A percentile compares a stretch with the other conserved stretches of the same genome.
These are phyloP conservation scores for Malthinus seriepunctatus DNA, from an alignment of 2,888 invertebrate genomes.

Conservation along the genomic window DNA sequence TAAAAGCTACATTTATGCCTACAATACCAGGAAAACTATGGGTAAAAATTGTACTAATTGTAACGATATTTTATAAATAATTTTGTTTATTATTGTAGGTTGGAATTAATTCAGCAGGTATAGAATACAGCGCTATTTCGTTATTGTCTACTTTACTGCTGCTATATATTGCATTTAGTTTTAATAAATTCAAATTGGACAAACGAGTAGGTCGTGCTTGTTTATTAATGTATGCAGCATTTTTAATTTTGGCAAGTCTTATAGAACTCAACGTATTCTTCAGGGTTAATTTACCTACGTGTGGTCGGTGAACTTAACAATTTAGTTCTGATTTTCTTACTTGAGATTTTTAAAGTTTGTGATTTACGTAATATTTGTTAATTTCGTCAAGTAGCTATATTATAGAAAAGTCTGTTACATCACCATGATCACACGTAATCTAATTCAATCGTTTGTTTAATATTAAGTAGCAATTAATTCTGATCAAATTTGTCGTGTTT, in stretches of 20 bases:
- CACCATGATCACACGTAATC: constrained; percentile 2
- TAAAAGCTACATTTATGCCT: constrained; percentile 80
- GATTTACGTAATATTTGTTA: constrained; percentile 20
- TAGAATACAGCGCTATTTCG: constrained; percentile 90
- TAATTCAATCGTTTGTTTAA: background rate
- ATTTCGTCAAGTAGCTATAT: constrained; percentile 10
- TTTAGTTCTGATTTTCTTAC: constrained; percentile 19
- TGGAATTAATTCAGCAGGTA: constrained; percentile 86
- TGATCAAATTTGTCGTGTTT: background rate
- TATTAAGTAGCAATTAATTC: constrained; percentile 2
- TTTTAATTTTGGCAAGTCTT: constrained; percentile 83
- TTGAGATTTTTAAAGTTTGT: constrained; percentile 23
- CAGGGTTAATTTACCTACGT: constrained; percentile 86
- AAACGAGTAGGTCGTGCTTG: constrained; percentile 84
- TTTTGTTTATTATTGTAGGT: constrained; percentile 57
- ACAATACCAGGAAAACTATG: constrained; percentile 78
- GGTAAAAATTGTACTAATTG: constrained; percentile 56
- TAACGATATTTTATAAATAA: background rate
- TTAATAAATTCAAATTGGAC: constrained; percentile 86
- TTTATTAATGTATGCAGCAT: constrained; percentile 84
- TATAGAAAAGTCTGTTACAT: constrained; percentile 3
- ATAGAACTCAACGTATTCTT: constrained; percentile 94
- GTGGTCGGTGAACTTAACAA: constrained; percentile 60
- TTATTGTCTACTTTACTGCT: constrained; percentile 83
- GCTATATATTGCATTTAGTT: constrained; percentile 80